These are phyloP conservation scores for Heliconius ethilla DNA, from an alignment of 2,888 invertebrate genomes.

Conservation along the genomic window DNA sequence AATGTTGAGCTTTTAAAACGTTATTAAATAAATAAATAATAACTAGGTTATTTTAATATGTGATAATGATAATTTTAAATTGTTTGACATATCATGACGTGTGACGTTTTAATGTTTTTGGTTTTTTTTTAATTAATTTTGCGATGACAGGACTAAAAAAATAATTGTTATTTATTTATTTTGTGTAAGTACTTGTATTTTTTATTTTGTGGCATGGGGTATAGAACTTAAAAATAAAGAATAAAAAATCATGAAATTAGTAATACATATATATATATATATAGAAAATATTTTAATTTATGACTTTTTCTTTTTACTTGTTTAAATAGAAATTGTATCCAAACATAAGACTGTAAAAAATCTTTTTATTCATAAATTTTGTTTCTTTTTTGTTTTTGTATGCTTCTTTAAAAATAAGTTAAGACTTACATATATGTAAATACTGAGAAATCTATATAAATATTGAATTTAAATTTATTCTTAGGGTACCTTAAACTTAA, in stretches of 20 bases:
- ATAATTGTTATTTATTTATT: not conserved
- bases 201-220: not conserved
- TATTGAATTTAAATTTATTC: too few relatives aligned
- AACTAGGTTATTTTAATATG: not conserved
- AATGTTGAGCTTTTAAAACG: not conserved
- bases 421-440: not conserved
- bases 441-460: not conserved
- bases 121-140: not conserved
- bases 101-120: not conserved
- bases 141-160: not conserved
- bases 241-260: too few relatives aligned
- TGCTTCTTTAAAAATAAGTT: not conserved
- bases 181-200: not conserved
- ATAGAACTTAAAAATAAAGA: not conserved
- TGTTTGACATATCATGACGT: slow-evolving; percentile 5
- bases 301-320: too few relatives aligned
- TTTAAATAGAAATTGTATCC: not conserved
- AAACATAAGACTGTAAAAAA: slow-evolving; percentile 1
- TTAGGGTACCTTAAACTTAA: too few relatives aligned
- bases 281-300: too few relatives aligned
- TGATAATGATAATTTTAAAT: not conserved
- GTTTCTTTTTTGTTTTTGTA: not conserved
- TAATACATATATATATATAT: too few relatives aligned
- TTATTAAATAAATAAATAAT: not conserved
- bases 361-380: not conserved